Evolutionary conservation across 2,797 vertebrate genomes (phyloP).

Genomic region (Garrulus glandarius): DNA sequence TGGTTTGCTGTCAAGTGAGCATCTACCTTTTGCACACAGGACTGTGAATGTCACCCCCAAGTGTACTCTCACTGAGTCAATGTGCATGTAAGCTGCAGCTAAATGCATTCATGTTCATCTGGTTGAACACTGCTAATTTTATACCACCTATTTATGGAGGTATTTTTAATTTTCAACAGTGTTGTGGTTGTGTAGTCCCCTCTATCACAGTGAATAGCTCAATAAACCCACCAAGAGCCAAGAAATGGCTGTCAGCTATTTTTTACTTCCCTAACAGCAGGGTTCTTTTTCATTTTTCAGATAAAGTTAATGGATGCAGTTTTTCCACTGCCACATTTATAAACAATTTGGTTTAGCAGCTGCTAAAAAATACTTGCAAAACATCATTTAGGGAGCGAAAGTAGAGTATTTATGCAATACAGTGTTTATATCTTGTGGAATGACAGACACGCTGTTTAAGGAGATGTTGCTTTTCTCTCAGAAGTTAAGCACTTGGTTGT

Average conservation of each 20-base stretch:
- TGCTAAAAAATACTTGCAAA: not conserved
- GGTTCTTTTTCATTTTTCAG: slow-evolving; percentile 29
- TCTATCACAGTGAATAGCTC: not conserved
- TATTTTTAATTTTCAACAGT: slow-evolving; percentile 30
- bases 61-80: not conserved
- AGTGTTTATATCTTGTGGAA: not conserved
- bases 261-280: slow-evolving; percentile 29
- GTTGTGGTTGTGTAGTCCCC: not conserved
- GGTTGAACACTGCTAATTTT: not conserved
- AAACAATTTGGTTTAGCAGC: slow-evolving; percentile 1
- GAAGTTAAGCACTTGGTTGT: slow-evolving; percentile 10
- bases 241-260: slow-evolving; percentile 31
- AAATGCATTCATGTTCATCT: not conserved
- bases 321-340: not conserved
- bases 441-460: not conserved
- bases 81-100: not conserved
- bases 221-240: slow-evolving; percentile 11
- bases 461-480: not conserved
- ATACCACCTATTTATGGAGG: not conserved
- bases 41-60: not conserved
- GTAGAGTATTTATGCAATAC: not conserved
- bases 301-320: slow-evolving; percentile 30
- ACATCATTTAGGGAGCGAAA: not conserved
- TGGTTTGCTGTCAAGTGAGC: not conserved
- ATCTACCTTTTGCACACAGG: not conserved